These are phyloP conservation scores for Heterotilapia buettikoferi DNA, from an alignment of 2,113 vertebrate species.

Conservation along the genomic window DNA sequence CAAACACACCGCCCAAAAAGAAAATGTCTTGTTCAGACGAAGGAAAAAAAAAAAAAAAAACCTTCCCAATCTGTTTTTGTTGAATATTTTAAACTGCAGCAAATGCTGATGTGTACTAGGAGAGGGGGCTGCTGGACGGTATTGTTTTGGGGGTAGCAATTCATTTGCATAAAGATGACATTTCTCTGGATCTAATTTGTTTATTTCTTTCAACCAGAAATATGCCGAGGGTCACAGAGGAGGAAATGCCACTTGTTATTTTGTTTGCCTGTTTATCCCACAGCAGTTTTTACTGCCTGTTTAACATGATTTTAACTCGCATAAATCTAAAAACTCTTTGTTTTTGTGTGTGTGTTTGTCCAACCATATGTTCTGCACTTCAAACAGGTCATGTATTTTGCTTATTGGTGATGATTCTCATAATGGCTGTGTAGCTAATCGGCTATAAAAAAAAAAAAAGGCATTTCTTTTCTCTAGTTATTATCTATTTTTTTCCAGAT, in stretches of 20 bases:
- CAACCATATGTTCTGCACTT: background rate
- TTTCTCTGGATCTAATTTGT: slow-evolving; percentile 8
- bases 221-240: background rate
- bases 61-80: slow-evolving; percentile 16
- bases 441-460: background rate
- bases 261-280: background rate
- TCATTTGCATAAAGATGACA: slow-evolving; percentile 19
- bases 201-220: background rate
- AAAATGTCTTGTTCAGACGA: slow-evolving; percentile 26
- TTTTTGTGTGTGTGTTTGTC: background rate
- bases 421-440: background rate
- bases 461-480: background rate
- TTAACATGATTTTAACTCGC: background rate
- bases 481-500: background rate
- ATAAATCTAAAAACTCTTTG: background rate
- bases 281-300: background rate
- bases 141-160: background rate
- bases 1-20: slow-evolving; percentile 18
- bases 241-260: background rate
- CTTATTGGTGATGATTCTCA: background rate
- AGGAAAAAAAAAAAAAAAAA: background rate
- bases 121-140: background rate
- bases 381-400: accelerated
- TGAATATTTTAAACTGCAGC: slow-evolving; percentile 23
- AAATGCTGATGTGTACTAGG: slow-evolving; percentile 5